Conservation (phyloP, 2,113 vertebrate species). For the Trematomus loennbergii region DNA sequence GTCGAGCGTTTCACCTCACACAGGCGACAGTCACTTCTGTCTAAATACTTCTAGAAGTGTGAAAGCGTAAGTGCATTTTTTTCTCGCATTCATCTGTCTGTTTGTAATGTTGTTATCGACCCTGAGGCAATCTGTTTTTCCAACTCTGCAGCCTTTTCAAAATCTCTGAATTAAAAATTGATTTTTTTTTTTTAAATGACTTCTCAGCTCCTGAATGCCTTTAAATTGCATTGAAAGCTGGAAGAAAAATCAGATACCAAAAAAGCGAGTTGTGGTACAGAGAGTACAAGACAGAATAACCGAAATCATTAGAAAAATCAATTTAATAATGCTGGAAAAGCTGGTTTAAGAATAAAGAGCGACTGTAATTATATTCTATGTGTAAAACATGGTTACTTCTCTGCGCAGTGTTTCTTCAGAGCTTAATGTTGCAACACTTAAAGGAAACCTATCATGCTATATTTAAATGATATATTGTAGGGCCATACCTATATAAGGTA, state of each 20-base stretch:
- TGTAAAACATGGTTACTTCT: background rate
- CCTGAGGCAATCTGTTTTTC: conserved; percentile 24
- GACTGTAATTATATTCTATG: background rate
- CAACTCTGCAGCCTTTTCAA: conserved; percentile 13
- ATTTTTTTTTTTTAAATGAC: conserved; percentile 32
- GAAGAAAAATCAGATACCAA: background rate
- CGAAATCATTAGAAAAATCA: background rate
- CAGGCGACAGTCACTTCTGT: conserved; percentile 10
- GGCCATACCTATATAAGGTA: no score
- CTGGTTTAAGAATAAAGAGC: background rate
- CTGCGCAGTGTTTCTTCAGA: no score
- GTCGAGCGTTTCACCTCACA: conserved; percentile 6
- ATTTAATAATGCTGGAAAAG: conserved; percentile 6
- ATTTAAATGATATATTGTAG: no score
- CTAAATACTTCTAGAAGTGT: conserved; percentile 8
- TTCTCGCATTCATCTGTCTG: conserved; percentile 1
- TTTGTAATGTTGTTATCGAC: conserved; percentile 39
- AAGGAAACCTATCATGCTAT: no score
- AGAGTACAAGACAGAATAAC: background rate
- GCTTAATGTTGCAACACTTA: no score
- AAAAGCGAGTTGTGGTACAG: background rate
- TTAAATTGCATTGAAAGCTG: conserved; percentile 25
- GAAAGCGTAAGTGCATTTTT: background rate
- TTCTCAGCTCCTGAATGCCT: conserved; percentile 4
- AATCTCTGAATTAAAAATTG: conserved; percentile 46